Base-by-base conservation (phyloP, 2,888 invertebrate species). In the Lymantria monacha region DNA sequence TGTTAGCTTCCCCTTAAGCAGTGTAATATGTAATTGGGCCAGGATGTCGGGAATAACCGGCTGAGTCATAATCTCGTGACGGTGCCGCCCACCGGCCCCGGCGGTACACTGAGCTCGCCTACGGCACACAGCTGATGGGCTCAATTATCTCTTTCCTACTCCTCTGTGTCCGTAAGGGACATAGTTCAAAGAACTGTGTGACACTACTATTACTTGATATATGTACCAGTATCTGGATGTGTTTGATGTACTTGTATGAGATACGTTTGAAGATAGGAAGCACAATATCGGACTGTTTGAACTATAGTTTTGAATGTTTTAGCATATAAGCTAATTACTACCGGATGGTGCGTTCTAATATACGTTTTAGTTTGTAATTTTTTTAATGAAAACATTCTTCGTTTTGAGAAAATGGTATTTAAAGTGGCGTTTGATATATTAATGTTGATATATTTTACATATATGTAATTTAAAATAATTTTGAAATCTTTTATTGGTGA, bases 21-120 rank as follows among this genome's bases (percentile, higher is more conserved):
- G 70, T 63, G 66, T 66, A 57, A 63, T 59, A 61, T 70, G 77
- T 79, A 86, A 84, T 83, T 81, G 81, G 78, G 83, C 73, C 85
- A 84, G 83, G 83, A 85, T 80, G 86, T 84, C 83, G 79, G 83
- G 85, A 85, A 87, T 87, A 86, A 83, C 84, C 81, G 80, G 60
- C 72, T 86, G 86, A 87, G 64, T 87, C 86, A 87, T 69, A 66
- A 58, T 73, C 74, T 70, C 74, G 78, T 75, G 78, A 69, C 71
- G 69, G 63, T 31, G 36, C 46, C 74, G 71, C 74, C 69, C 70
- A 76, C 76, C 55, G 55, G 47, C 50, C 44, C 47, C 51, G 61
- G 67, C 63, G 11, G 3, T 59, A 66, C 70, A 49, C 47, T 55
- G 49, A 36, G 48, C 46, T 59, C 63, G 65, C 48, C 59, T 63